Base-by-base conservation (phyloP, 2,797 vertebrate species). In the Spondyliosoma cantharus region DNA sequence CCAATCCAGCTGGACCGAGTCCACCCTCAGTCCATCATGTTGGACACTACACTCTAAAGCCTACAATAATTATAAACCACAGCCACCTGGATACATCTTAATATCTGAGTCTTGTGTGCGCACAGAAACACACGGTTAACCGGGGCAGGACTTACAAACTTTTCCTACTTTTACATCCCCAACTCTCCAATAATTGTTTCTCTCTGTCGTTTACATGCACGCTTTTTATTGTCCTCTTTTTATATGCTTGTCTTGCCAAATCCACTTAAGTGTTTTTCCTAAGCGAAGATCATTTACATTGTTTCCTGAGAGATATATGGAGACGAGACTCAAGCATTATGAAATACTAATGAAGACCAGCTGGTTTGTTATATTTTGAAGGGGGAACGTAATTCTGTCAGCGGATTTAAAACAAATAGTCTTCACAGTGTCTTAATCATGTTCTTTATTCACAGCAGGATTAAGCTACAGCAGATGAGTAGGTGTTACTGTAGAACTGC, bases 1-100 rank as follows among this genome's bases (percentile, higher is more conserved):
- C 74, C 65, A 46, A 74, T 77, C 46, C 84, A 91, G 87, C 83
- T 86, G 86, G 81, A 74, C 17, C 22, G 25, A 61, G 76, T 87
- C 83, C 79, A 75, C 76, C 19, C 76, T 56, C 80, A 78, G 77
- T 42, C 72, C 22, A 58, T 88, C 20, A 53, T 56, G 54, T 59
- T 46, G 45, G 45, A 85, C 74, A 49, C 56, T 54, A 53, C 56
- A 62, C 69, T 66, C 45, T 72, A 81, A 85, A 78, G 73, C 77
- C 61, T 27, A 43, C 14, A 77, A 63, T 80, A 79, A 82, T 83
- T 76, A 83, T 74, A 85, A 87, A 87, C 85, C 65, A 65, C 78
- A 72, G 42, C 70, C 76, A 84, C 80, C 83, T 87, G 83, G 76
- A 85, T 64, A 65, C 14, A 0, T 68, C 76, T 64, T 19, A 52